Percentiles rank a stretch among this genome's conserved stretches.
Evolutionary conservation across 2,113 vertebrate species (phyloP).

Genomic region (Bostrychus sinensis): DNA sequence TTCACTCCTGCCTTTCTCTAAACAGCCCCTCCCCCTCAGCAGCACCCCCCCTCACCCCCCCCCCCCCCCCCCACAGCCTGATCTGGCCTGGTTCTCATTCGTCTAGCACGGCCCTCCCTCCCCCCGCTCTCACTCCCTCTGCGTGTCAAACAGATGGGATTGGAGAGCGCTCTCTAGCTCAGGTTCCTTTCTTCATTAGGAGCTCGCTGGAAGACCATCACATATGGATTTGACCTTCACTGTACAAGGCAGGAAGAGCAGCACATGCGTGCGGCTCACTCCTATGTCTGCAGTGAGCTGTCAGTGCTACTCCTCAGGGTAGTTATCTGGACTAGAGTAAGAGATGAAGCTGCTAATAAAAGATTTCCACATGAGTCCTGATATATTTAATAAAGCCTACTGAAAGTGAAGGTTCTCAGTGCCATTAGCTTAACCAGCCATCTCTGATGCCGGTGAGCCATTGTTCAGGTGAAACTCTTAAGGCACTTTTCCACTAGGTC

Average conservation of each 20-base stretch:
- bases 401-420: no score
- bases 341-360: no score
- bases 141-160: constrained; percentile 80
- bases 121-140: constrained; percentile 56
- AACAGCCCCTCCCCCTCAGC: constrained; percentile 80
- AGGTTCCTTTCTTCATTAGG: constrained; percentile 55
- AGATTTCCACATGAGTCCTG: no score
- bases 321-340: not conserved
- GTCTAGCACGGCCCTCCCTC: constrained; percentile 66
- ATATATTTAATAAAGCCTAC: no score
- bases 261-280: constrained; percentile 13
- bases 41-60: constrained; percentile 45
- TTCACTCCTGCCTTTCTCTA: constrained; percentile 77
- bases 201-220: constrained; percentile 48
- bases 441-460: no score
- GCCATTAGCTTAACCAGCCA: no score
- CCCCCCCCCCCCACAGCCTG: constrained; percentile 61
- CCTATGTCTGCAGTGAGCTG: constrained; percentile 2
- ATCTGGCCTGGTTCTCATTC: constrained; percentile 80
- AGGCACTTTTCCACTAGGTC: no score
- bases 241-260: not conserved
- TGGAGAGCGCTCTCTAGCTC: constrained; percentile 65
- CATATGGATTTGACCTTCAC: constrained; percentile 43
- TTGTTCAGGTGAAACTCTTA: no score
- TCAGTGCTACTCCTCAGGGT: not conserved